phyloP scores from a whole-genome alignment of 2,113 vertebrate genomes.

The Macquaria ambigua region DNA sequence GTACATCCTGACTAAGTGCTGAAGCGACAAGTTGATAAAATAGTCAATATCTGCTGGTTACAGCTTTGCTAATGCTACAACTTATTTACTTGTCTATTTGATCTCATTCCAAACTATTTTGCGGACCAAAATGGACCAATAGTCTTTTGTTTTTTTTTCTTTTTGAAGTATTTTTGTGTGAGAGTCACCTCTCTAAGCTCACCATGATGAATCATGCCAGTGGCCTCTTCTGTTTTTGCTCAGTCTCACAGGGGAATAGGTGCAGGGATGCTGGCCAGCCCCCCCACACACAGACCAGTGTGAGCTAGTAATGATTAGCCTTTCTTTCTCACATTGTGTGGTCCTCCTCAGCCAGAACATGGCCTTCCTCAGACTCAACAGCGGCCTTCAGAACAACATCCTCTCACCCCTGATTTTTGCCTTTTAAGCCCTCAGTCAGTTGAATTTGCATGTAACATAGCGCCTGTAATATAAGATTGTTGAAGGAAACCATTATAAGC shows the following conservation, averaged over 20 bases:
- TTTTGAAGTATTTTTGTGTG: too few species aligned
- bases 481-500: background rate
- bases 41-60: background rate
- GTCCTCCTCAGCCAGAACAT: slow-evolving; percentile 27
- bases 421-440: background rate
- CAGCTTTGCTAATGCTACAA: background rate
- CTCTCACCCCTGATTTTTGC: background rate
- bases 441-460: too few species aligned
- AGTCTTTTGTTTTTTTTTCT: background rate
- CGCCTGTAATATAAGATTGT: background rate
- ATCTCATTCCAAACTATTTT: background rate
- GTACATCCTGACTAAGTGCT: too few species aligned
- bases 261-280: background rate
- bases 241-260: slow-evolving; percentile 3
- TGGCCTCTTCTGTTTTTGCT: slow-evolving; percentile 16
- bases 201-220: background rate
- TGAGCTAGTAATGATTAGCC: slow-evolving; percentile 10
- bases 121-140: too few species aligned
- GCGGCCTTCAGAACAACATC: background rate
- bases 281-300: background rate
- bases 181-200: background rate
- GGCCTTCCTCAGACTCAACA: background rate
- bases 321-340: slow-evolving; percentile 8
- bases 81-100: background rate
- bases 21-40: background rate